A percentile compares a stretch with the other conserved stretches of the same genome.
Evolutionary conservation across 1,140 invertebrate species (phyloP).

Genomic region (Mesaphorura yosii): DNA sequence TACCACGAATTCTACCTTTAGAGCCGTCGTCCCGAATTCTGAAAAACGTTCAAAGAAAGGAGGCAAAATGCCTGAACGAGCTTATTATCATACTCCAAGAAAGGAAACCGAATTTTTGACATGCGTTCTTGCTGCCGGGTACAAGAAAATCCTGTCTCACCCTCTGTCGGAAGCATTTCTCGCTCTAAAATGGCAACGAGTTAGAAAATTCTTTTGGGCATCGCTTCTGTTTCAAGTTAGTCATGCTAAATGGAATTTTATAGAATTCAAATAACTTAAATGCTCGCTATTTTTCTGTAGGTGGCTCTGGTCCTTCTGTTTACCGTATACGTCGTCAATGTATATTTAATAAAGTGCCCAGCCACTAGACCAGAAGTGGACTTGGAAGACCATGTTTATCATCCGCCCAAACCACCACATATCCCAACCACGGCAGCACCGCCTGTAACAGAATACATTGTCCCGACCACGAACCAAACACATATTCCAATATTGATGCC

Average conservation of each 20-base stretch:
- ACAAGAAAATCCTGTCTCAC: constrained; percentile 49
- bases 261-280: not conserved
- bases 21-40: constrained; percentile 27
- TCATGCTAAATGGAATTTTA: constrained; percentile 41
- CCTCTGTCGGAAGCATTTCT: constrained; percentile 68
- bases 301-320: constrained; percentile 48
- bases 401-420: not conserved
- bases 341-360: constrained; percentile 33
- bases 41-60: constrained; percentile 13
- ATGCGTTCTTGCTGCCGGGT: constrained; percentile 31
- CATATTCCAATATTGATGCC: too few relatives aligned
- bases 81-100: constrained; percentile 18
- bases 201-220: constrained; percentile 68
- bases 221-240: constrained; percentile 62
- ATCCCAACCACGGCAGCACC: not conserved
- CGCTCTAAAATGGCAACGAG: constrained; percentile 66
- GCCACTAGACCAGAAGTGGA: not conserved
- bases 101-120: constrained; percentile 32
- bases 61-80: constrained; percentile 15
- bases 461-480: too few relatives aligned
- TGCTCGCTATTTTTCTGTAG: constrained; percentile 1
- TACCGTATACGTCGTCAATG: constrained; percentile 52
- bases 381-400: not conserved
- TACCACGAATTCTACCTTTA: constrained; percentile 1
- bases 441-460: too few relatives aligned